Base-by-base conservation (phyloP, 2,888 invertebrate genomes). In the Smittia aterrima region DNA sequence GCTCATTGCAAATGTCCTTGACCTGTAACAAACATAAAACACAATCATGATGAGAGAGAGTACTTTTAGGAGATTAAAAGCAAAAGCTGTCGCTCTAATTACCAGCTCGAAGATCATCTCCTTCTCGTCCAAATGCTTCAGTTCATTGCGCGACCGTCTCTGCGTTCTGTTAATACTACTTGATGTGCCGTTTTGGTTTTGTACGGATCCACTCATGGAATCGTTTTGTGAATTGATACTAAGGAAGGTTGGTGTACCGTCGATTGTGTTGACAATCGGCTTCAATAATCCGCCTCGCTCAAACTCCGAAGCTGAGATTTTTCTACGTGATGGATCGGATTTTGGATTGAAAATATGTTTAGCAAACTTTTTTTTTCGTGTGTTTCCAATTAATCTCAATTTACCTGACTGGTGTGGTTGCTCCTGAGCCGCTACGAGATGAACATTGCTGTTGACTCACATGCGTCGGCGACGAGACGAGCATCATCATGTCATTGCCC, bases 41-140 rank as follows among this genome's bases (percentile, higher is more conserved):
- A 24, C 9, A 40, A 20, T 25, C 1, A 64, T 64, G n/a, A n/a
- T n/a, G n/a, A n/a, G n/a, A n/a, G n/a, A n/a, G n/a, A n/a, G n/a
- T 47, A n/a, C 13, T 47, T n/a, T 6, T 13, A 47, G 47, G 47
- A 11, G 47, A 47, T 47, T 47, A 47, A 13, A 11, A n/a, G n/a
- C n/a, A 47, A 47, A n/a, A 47, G 18, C 9, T 32, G 32, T 32
- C 32, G 32, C 32, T 32, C 32, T 32, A 32, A 32, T 32, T 81
- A 96, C 96, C 86, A 97, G 85, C 85, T 97, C 96, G 85, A 96
- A 96, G 82, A 97, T 95, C 78, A 97, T 88, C 83, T 97, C 95
- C 84, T 92, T 93, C 82, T 97, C 96, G 78, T 95, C 94, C 81
- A 96, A 85, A 79, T 92, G 92, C 79, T 91, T 86, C 62, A 95